These are phyloP conservation scores for Chionodraco myersi DNA, from an alignment of 2,113 vertebrate genomes.

Conservation along the genomic window DNA sequence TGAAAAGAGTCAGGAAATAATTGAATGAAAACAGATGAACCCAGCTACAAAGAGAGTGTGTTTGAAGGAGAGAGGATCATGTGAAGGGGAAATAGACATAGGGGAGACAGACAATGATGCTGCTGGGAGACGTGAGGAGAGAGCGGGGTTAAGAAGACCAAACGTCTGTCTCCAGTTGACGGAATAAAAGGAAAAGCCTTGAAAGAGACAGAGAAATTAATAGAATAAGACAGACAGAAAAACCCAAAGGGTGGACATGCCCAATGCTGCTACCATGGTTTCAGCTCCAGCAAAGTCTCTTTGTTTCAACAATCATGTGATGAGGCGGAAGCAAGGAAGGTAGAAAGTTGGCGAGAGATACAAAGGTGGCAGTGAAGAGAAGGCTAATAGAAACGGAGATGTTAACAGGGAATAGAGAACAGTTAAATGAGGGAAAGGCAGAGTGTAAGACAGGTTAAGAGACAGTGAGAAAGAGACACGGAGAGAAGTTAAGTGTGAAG, in stretches of 20 bases:
- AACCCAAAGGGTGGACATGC: conserved; percentile 48
- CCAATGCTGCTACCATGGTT: conserved; percentile 12
- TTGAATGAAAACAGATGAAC: conserved; percentile 54
- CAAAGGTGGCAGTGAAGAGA: conserved; percentile 10
- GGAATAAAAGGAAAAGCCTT: conserved; percentile 15
- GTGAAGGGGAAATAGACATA: conserved; percentile 40
- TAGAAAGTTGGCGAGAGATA: not conserved
- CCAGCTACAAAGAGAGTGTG: conserved; percentile 27
- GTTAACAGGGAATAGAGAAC: conserved; percentile 37
- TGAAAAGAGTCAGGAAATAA: conserved; percentile 57
- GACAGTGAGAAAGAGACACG: conserved; percentile 18
- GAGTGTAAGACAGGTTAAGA: conserved; percentile 37
- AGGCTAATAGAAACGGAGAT: conserved; percentile 41
- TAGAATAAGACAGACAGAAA: conserved; percentile 49
- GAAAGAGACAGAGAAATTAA: conserved; percentile 34
- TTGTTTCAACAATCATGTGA: conserved; percentile 60
- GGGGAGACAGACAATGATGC: conserved; percentile 28
- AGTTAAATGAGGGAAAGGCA: conserved; percentile 54
- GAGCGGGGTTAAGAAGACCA: conserved; percentile 24
- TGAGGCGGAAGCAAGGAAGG: conserved; percentile 24
- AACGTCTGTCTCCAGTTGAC: conserved; percentile 38
- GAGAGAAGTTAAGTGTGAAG: conserved; percentile 45
- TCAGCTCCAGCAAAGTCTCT: conserved; percentile 40
- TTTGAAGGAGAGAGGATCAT: conserved; percentile 39
- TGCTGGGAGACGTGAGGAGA: conserved; percentile 18